Conservation (phyloP, 2,888 invertebrate species). For the Venustoraphidia nigricollis region DNA sequence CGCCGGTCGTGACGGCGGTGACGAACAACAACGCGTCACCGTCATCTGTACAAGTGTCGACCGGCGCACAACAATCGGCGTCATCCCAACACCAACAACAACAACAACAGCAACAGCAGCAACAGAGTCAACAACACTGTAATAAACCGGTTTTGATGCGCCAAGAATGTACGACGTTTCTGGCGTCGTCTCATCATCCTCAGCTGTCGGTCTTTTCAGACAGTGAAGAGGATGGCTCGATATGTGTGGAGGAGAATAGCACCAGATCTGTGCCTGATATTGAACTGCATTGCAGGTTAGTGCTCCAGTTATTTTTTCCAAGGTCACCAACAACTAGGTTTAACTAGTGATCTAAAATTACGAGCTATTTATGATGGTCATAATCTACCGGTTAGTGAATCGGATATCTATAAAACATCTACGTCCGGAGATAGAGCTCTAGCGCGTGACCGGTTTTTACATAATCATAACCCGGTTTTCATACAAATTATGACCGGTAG, state of each 20-base stretch:
- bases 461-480: no score
- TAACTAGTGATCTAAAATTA: no score
- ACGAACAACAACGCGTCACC: constrained; percentile 15
- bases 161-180: constrained; percentile 70
- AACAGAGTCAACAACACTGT: constrained; percentile 29
- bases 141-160: constrained; percentile 71
- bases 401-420: no score
- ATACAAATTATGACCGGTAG: no score
- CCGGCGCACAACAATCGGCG: constrained; percentile 6
- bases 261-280: constrained; percentile 69
- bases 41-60: constrained; percentile 22
- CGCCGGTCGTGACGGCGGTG: constrained; percentile 14
- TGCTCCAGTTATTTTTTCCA: no score
- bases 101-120: constrained; percentile 17
- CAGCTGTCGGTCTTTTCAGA: constrained; percentile 59
- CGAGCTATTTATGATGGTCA: no score
- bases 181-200: constrained; percentile 48
- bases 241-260: constrained; percentile 44
- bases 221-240: constrained; percentile 60
- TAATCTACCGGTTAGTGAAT: no score
- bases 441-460: no score
- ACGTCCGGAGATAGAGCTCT: no score
- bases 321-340: no score
- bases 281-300: constrained; percentile 53
- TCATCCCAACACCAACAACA: constrained; percentile 24